phyloP scores from a whole-genome alignment of 1,140 invertebrate species.

The Euglossa dilemma region DNA sequence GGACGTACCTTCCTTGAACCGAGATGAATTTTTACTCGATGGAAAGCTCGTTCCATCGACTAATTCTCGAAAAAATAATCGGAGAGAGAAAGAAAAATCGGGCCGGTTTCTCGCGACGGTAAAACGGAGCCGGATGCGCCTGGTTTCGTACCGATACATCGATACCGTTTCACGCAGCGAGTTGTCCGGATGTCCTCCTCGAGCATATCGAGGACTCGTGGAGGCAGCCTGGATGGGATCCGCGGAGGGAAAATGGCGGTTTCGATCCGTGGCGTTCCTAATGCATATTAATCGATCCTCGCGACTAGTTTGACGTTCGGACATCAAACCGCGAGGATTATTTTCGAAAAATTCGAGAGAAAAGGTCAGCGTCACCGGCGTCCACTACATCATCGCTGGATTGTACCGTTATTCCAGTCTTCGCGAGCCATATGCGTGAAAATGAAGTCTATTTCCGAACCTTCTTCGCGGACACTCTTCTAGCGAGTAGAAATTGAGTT shows the following conservation, averaged over 20 bases:
- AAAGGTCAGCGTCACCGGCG: not conserved
- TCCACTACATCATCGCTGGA: not conserved
- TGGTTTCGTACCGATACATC: not conserved
- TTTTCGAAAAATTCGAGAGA: not conserved
- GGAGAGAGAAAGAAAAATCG: constrained; percentile 36
- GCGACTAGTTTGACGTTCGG: not conserved
- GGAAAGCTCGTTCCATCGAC: not conserved
- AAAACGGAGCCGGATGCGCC: not conserved
- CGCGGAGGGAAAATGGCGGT: not conserved
- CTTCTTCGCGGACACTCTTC: not conserved
- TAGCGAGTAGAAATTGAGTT: no score
- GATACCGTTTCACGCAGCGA: no score
- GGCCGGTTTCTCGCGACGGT: not conserved
- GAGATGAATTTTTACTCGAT: not conserved
- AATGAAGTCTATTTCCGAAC: not conserved
- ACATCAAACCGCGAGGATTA: not conserved
- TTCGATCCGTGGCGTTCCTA: not conserved
- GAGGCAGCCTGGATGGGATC: no score
- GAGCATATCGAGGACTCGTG: no score
- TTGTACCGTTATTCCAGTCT: constrained; percentile 4
- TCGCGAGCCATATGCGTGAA: not conserved
- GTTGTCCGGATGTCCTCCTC: no score
- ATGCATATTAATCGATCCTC: not conserved
- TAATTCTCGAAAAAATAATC: not conserved
- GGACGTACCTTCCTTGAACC: not conserved